Base-by-base conservation (phyloP, 2,888 invertebrate genomes). In the Tenthredo livida region DNA sequence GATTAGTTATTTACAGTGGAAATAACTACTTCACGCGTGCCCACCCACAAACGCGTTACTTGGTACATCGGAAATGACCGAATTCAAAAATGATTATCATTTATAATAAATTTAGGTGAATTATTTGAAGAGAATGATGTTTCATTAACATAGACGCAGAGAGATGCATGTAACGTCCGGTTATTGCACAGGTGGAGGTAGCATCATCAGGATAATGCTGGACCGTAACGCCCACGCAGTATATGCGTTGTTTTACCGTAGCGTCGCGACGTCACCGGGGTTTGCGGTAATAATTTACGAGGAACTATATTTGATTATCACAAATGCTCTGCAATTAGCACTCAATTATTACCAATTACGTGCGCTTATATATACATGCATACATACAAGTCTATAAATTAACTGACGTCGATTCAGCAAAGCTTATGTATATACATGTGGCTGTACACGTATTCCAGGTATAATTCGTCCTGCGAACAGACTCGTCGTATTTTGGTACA, bases 301-400 rank as follows among this genome's bases (percentile, higher is more conserved):
- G 85, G 75, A 73, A 82, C 84, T 87, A 88, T 89, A 88, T 88
- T 88, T 88, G 87, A 89, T 90, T 90, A 91, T 90, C 90, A 88
- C 83, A 70, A 83, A 83, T 70, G 72, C 85, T 78, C 85, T 84
- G 87, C 89, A 88, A 91, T 91, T 89, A 89, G 86, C 87, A 87
- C 88, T 88, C 90, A 88, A 91, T 90, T 89, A 90, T 90, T 88
- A 88, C 87, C 88, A 88, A 90, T 90, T 89, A 83, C 70, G 29
- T 25, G 37, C 47, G 37, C 47, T 21, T 61, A 50, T 80, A 43
- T 15, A 58, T 25, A 61, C 61, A 73, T 12, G 40, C 37, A 29
- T 50, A 6, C 37, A 54, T 54, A 80, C 80, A 37, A 61, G 50
- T 61, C 80, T 87, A 89, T 89, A 90, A 90, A 89, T 90, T 88